Evolutionary conservation across 2,888 invertebrate species (phyloP), one percentile per base, ranked within the genome.

Genomic region (Eilema caniola): DNA sequence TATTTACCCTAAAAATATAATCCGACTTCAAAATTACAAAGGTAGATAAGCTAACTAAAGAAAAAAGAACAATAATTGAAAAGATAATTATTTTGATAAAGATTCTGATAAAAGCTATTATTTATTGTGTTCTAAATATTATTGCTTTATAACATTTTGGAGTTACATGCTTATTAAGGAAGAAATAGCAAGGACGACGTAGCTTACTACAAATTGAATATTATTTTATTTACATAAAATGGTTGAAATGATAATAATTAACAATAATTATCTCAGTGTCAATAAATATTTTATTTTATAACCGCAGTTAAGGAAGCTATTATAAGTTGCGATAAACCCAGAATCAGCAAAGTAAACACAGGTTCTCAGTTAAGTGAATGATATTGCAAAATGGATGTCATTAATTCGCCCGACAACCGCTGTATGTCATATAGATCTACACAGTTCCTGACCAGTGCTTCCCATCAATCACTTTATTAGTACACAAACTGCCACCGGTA

Each of bases 401-500:
- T 56, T 67, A 61, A 33, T 20, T 67, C 33, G 56, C 61, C 67
- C 67, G 67, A n/a, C 16, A 41, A 28, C 37, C 67, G 61, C 10
- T 41, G 53, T 53, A 12, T 56, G 31, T 23, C 53, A 66, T 62
- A 33, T 25, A 28, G 37, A 57, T 28, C 28, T 53, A 62, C 23
- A 37, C 25, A 62, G 20, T 68, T 62, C 31, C 20, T 25, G 33
- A 53, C 23, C 67, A 31, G 53, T 47, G 23, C 16, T 67, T 47
- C 61, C 61, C 62, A 62, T 67, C 62, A 67, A 67, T 62, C 67
- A 67, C 53, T 67, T 62, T 67, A 62, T 31, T 62, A 67, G 62
- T 62, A 67, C 67, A 62, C 67, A 62, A 67, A 16, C 53, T 67
- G 67, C 62, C 53, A 62, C 62, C 33, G 47, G 53, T 61, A 61